Evolutionary conservation across 2,113 vertebrate species (phyloP), one percentile per base, ranked within the genome.

Genomic region (Chelonoidis abingdonii): DNA sequence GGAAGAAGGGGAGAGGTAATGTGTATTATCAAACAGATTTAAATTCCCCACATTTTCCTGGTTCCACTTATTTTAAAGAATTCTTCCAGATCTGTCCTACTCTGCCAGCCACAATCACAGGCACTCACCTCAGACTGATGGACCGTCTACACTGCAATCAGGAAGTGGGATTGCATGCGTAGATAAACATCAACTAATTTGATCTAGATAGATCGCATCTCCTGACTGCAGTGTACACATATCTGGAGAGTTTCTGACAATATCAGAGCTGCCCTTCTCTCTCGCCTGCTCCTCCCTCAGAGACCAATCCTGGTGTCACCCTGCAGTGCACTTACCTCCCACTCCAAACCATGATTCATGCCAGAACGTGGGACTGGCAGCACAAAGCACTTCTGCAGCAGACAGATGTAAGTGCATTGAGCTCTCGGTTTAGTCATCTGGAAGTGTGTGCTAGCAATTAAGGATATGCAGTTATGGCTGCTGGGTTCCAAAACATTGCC

Each of bases 391-490:
- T 72, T 72, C n/a, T 38, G n/a, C 65, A 72, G 17, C 65, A 72
- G 35, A 38, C n/a, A 5, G 65, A 19, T 72, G 65, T 38, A 72
- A 22, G 19, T 21, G n/a, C 75, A 27, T 13, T 27, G 27, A 78
- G 41, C 24, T 16, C 41, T 27, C 4, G 75, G 12, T 44, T 47
- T 14, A 47, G 22, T 78, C 41, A 41, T 44, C 75, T 78, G 72
- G 22, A 19, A 3, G 16, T 13, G 47, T 4, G 0, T 10, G 0
- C 24, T 82, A 52, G 53, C 1, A 0, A 2, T 1, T 29, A 8
- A 22, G 5, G 65, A n/a, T 83, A 50, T 52, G 4, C 21, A 80
- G 44, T 79, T 56, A 57, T 78, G 53, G 59, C 47, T 80, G 50
- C 81, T 0, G 5, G 8, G 80, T 87, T 72, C 87, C 92, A 79